These are phyloP conservation scores for Limenitis camilla DNA, from an alignment of 2,888 invertebrate genomes.

Conservation along the genomic window DNA sequence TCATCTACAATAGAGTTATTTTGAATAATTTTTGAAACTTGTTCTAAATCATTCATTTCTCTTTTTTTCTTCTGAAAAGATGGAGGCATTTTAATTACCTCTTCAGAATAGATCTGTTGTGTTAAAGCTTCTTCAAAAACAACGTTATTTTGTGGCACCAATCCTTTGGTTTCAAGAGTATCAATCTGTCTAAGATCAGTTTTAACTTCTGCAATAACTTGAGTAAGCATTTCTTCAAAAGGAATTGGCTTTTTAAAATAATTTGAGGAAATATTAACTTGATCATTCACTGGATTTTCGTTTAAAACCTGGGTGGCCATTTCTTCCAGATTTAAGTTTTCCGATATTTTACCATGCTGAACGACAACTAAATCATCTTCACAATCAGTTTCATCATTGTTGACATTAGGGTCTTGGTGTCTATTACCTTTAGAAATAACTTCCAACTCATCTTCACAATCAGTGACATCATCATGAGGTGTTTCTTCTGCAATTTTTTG, in stretches of 20 bases:
- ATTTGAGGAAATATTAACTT: background rate
- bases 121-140: slow-evolving; percentile 42
- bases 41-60: slow-evolving; percentile 3
- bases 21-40: slow-evolving; percentile 19
- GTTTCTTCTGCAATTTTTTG: slow-evolving; percentile 33
- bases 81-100: slow-evolving; percentile 47
- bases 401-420: slow-evolving; percentile 20
- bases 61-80: slow-evolving; percentile 41
- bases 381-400: slow-evolving; percentile 44
- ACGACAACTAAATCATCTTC: slow-evolving; percentile 27
- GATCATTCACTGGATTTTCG: slow-evolving; percentile 1
- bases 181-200: slow-evolving; percentile 22
- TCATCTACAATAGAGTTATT: slow-evolving; percentile 2
- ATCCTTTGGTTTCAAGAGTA: slow-evolving; percentile 35
- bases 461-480: slow-evolving; percentile 36
- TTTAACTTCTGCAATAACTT: slow-evolving; percentile 26
- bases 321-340: slow-evolving; percentile 27
- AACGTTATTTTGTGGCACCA: slow-evolving; percentile 9
- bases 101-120: slow-evolving; percentile 35
- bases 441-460: slow-evolving; percentile 37
- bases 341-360: background rate
- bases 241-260: slow-evolving; percentile 21
- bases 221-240: slow-evolving; percentile 24
- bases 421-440: background rate
- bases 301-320: slow-evolving; percentile 34